Evolutionary conservation across 2,113 vertebrate genomes (phyloP), one percentile per base, ranked within the genome.

Genomic region (Pangasianodon hypophthalmus): DNA sequence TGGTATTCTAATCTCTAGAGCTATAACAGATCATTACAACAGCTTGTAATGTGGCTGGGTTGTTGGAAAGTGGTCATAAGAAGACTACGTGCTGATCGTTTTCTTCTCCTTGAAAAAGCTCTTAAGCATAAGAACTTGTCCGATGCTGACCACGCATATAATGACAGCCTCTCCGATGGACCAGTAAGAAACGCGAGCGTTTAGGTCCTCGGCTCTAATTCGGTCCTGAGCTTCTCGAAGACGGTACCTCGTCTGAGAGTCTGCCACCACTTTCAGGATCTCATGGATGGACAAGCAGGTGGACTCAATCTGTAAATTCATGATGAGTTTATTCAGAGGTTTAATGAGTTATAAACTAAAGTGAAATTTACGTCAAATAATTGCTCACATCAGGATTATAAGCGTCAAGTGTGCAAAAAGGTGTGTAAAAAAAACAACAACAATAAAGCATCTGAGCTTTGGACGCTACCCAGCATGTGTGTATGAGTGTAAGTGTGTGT

Each of bases 21-120:
- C 48, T 24, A 86, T 19, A 44, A 37, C 44, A 18, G 37, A 29
- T 48, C 71, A 24, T 88, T 82, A 54, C 52, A 87, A 48, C 26
- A 56, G 62, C 16, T 46, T 41, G 18, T 60, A 71, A 56, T 52
- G 32, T 62, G 14, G 19, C 3, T 32, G 19, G 32, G 44, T 26
- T 58, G 67, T 29, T 83, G 21, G 10, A 84, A 58, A 32, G 46
- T 71, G 56, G 32, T 84, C 56, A 58, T 32, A 37, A 56, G 18
- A 83, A 11, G 52, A 37, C 92, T 97, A 98, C 90, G 96, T 97
- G 90, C 91, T 77, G 0, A 91, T 89, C 48, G 91, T 4, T 89
- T 95, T 96, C 90, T 96, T 97, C 16, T 98, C 98, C 0, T 90
- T 95, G 93, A 98, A 99, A 95, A 98, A 99, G 93, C 97, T 98